phyloP scores from a whole-genome alignment of 2,888 invertebrate genomes.

The Ophioninae sp. region DNA sequence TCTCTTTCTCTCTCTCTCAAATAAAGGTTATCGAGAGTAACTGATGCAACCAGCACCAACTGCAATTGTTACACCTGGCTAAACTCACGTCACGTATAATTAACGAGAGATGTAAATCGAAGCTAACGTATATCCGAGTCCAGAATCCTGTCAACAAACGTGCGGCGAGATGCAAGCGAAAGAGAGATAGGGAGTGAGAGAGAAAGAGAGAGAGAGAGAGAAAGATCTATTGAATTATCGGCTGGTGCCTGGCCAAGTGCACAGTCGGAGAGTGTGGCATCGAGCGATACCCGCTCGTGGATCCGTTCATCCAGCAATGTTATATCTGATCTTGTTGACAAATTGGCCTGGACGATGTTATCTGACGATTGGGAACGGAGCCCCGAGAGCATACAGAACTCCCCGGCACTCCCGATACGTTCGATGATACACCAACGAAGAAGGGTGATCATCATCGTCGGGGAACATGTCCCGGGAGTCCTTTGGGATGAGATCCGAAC shows the following conservation, averaged over 20 bases:
- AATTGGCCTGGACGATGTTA: constrained; percentile 71
- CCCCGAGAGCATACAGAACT: constrained; percentile 49
- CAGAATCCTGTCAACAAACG: constrained; percentile 62
- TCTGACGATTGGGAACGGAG: constrained; percentile 57
- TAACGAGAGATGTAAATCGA: constrained; percentile 62
- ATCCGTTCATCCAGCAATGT: constrained; percentile 55
- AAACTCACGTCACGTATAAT: constrained; percentile 58
- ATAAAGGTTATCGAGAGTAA: constrained; percentile 56
- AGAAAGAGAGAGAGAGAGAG: constrained; percentile 13
- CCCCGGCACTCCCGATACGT: constrained; percentile 30
- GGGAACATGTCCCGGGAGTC: constrained; percentile 41
- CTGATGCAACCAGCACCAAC: constrained; percentile 28
- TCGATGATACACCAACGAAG: constrained; percentile 26
- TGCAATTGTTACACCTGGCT: constrained; percentile 37
- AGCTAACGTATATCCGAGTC: constrained; percentile 54
- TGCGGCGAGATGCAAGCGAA: constrained; percentile 16
- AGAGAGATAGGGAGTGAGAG: constrained; percentile 27
- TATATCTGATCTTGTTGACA: constrained; percentile 75
- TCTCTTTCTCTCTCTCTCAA: constrained; percentile 20
- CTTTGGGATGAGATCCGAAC: constrained; percentile 43
- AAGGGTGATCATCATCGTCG: constrained; percentile 52
- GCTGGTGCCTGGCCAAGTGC: constrained; percentile 32
- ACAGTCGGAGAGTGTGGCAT: constrained; percentile 49
- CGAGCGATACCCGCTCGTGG: constrained; percentile 55
- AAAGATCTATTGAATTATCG: constrained; percentile 62